Conservation (phyloP, 2,888 invertebrate species). For the Amphipyra tragopoginis region DNA sequence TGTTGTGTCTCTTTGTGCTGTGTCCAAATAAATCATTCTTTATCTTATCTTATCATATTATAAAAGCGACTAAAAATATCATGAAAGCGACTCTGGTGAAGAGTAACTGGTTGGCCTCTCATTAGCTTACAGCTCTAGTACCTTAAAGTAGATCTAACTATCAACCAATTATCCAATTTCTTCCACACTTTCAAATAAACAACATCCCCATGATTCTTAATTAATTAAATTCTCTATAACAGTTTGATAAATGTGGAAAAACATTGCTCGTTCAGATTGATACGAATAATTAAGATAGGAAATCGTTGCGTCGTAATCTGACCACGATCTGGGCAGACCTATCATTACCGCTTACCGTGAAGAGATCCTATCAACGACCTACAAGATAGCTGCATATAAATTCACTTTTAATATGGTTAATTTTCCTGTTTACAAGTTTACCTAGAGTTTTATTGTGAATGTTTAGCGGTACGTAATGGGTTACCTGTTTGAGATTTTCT, state of each 20-base stretch:
- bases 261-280: constrained; percentile 39
- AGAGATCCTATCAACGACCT: constrained; percentile 40
- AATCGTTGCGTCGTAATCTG: constrained; percentile 33
- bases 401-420: constrained; percentile 39
- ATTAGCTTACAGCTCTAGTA: no score
- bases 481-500: no score
- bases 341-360: constrained; percentile 49
- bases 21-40: no score
- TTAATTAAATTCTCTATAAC: neutral
- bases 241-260: constrained; percentile 36
- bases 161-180: constrained; percentile 4
- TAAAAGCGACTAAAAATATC: no score
- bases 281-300: constrained; percentile 51
- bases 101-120: no score
- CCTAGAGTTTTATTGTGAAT: neutral
- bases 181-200: constrained; percentile 28
- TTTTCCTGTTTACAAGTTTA: constrained; percentile 27
- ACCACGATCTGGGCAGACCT: constrained; percentile 41
- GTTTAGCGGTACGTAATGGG: neutral
- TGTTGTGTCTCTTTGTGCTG: no score
- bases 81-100: no score
- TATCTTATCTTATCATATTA: no score
- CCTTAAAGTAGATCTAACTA: neutral
- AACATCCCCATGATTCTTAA: constrained; percentile 1
- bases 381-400: constrained; percentile 34